Evolutionary conservation across 2,888 invertebrate species (phyloP).

Genomic region (Aleiodes testaceus): DNA sequence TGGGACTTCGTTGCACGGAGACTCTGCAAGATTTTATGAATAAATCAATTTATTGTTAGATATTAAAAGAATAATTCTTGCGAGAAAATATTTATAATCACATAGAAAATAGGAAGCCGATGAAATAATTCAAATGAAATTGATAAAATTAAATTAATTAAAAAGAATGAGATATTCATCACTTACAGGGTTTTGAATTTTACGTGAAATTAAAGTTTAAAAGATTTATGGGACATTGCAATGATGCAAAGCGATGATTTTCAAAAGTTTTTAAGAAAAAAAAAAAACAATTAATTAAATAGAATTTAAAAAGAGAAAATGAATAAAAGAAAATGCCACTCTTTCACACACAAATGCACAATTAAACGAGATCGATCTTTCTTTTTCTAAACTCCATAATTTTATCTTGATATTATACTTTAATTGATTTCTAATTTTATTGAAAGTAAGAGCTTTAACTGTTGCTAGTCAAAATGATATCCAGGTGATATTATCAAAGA

Average conservation of each 20-base stretch:
- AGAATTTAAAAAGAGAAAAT: too few species aligned
- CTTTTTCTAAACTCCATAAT: neutral
- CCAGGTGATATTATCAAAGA: slow-evolving; percentile 21
- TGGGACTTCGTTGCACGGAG: slow-evolving; percentile 31
- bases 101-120: slow-evolving; percentile 5
- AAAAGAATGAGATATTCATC: slow-evolving; percentile 5
- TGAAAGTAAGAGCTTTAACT: slow-evolving; percentile 27
- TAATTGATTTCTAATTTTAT: neutral
- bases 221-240: slow-evolving; percentile 19
- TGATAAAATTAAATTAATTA: neutral
- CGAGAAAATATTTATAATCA: slow-evolving; percentile 33
- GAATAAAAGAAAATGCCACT: neutral
- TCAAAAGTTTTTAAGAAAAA: neutral
- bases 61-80: slow-evolving; percentile 53
- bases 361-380: slow-evolving; percentile 10
- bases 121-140: neutral
- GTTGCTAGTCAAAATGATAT: slow-evolving; percentile 24
- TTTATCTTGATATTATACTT: neutral
- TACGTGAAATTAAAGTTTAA: slow-evolving; percentile 18
- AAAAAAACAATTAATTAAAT: too few species aligned
- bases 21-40: slow-evolving; percentile 20
- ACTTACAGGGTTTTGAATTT: slow-evolving; percentile 29
- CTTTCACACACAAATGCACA: slow-evolving; percentile 28
- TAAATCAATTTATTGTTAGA: slow-evolving; percentile 27
- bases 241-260: slow-evolving; percentile 25